Evolutionary conservation across 2,888 invertebrate species (phyloP).

Genomic region (Clitarchus hookeri): DNA sequence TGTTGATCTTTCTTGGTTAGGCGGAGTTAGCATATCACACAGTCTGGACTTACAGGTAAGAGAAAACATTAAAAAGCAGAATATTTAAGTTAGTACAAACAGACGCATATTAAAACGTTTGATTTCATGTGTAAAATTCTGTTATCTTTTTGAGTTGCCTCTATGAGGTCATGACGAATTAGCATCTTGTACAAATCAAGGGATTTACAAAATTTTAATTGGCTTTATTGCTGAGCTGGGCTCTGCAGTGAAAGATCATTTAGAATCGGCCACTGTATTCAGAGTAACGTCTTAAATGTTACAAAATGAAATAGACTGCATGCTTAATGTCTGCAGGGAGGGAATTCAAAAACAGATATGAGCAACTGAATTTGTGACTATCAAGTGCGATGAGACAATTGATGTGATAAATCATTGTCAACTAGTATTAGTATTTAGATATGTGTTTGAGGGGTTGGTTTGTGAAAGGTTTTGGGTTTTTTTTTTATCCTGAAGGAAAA

Average conservation of each 20-base stretch:
- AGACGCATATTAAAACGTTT: neutral
- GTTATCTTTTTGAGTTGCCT: conserved; percentile 6
- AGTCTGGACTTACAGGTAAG: neutral
- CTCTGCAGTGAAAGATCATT: neutral
- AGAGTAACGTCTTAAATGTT: neutral
- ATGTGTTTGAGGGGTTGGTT: conserved; percentile 8
- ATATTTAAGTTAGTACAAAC: neutral
- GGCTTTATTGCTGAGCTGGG: neutral
- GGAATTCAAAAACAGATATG: neutral
- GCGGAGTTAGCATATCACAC: neutral
- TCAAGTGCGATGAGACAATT: neutral
- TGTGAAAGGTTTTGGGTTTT: conserved; percentile 1
- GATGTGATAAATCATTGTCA: neutral
- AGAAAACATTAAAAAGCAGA: neutral
- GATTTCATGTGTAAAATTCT: conserved; percentile 18
- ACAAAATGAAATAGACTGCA: neutral
- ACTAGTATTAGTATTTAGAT: conserved; percentile 5
- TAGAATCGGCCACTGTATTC: neutral
- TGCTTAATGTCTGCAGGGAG: neutral
- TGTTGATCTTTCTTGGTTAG: too few species aligned
- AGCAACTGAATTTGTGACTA: neutral
- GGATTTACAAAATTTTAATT: neutral
- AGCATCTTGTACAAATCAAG: neutral
- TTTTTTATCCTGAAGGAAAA: neutral
- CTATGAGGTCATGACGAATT: conserved; percentile 15